These are phyloP conservation scores for Stigmatopora nigra DNA, from an alignment of 2,113 vertebrate genomes.

Conservation along the genomic window DNA sequence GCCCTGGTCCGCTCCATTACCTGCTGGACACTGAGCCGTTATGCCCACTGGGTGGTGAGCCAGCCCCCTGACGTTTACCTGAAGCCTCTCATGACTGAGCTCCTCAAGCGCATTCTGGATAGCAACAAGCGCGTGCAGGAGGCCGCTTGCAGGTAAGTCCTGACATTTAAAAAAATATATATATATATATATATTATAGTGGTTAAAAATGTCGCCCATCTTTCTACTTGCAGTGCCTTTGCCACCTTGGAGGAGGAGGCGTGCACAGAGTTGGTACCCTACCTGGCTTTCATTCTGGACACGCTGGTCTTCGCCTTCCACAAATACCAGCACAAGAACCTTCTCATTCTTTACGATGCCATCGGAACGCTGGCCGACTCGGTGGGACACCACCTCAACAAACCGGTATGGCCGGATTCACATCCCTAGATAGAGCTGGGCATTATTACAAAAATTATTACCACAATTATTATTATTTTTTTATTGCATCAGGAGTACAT, in stretches of 20 bases:
- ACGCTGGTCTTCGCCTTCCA: constrained; percentile 93
- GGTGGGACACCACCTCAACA: constrained; percentile 92
- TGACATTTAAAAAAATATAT: too few relatives aligned
- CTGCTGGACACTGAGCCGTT: constrained; percentile 94
- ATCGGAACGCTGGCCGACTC: constrained; percentile 91
- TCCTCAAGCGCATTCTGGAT: constrained; percentile 90
- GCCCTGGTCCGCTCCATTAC: constrained; percentile 89
- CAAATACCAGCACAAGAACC: constrained; percentile 95
- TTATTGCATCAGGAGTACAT: constrained; percentile 94
- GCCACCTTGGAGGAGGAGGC: constrained; percentile 93
- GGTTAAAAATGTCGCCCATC: too few relatives aligned
- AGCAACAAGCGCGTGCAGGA: constrained; percentile 94
- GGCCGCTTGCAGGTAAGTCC: constrained; percentile 83
- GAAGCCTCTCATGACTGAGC: constrained; percentile 91
- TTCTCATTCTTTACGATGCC: constrained; percentile 92
- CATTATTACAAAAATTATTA: too few relatives aligned
- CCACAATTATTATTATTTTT: too few relatives aligned
- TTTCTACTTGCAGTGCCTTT: constrained; percentile 74
- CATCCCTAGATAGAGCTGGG: too few relatives aligned
- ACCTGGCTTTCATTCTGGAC: constrained; percentile 91
- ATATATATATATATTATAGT: too few relatives aligned
- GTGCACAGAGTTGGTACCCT: constrained; percentile 90
- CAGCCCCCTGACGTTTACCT: constrained; percentile 89
- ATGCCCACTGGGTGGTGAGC: constrained; percentile 93
- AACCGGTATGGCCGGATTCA: constrained; percentile 69